These are phyloP conservation scores for Proctacanthus coquilletti DNA, from an alignment of 1,140 invertebrate genomes.

Conservation along the genomic window DNA sequence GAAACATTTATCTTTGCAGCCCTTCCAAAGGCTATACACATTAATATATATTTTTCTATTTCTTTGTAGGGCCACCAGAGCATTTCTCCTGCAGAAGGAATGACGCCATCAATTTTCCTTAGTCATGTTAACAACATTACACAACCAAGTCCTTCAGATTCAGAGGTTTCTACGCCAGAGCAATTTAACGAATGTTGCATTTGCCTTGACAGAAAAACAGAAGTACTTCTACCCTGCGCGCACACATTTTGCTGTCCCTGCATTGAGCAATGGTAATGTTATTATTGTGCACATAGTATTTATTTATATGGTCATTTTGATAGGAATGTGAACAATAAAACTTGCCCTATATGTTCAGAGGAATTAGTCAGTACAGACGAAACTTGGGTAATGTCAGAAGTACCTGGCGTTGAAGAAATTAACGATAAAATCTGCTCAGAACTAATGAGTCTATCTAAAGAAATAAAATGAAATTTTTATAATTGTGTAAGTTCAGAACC, in stretches of 20 bases:
- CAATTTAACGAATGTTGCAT: conserved; percentile 46
- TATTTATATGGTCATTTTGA: conserved; percentile 12
- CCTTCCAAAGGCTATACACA: no score
- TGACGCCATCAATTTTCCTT: conserved; percentile 26
- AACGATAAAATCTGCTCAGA: conserved; percentile 35
- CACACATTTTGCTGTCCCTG: conserved; percentile 52
- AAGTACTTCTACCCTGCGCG: conserved; percentile 47
- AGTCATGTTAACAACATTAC: conserved; percentile 18
- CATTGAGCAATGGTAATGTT: conserved; percentile 47
- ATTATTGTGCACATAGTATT: conserved; percentile 3
- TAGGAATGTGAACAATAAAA: conserved; percentile 49
- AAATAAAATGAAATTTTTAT: no score
- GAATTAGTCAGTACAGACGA: conserved; percentile 43
- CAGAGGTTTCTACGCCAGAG: conserved; percentile 9
- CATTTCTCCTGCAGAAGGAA: conserved; percentile 4
- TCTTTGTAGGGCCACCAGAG: no score
- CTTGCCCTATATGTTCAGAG: conserved; percentile 50
- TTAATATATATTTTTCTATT: no score
- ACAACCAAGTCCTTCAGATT: conserved; percentile 6
- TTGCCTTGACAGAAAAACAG: conserved; percentile 49
- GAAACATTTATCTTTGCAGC: no score
- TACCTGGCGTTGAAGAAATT: conserved; percentile 43
- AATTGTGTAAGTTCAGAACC: no score
- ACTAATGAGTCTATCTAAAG: conserved; percentile 11
- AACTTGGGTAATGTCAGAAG: conserved; percentile 49